These are phyloP conservation scores for Leptothorax acervorum DNA, from an alignment of 2,888 invertebrate genomes.

Conservation along the genomic window DNA sequence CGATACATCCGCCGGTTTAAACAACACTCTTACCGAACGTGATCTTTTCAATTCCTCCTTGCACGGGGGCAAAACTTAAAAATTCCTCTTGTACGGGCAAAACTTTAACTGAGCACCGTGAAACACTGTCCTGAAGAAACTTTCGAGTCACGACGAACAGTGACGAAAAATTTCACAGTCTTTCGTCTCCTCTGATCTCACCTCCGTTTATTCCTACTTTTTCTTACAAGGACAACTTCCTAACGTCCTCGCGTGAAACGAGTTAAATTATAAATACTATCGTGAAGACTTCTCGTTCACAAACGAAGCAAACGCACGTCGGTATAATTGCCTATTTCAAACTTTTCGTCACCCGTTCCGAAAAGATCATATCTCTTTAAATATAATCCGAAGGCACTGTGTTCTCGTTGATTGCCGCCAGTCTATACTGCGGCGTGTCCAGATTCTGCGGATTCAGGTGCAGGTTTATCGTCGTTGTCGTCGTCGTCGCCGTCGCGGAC, in stretches of 20 bases:
- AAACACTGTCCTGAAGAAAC: conserved; percentile 35
- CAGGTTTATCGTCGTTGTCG: conserved; percentile 70
- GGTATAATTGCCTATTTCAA: background rate
- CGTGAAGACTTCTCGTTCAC: background rate
- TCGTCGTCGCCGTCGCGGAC: conserved; percentile 42
- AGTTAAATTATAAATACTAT: conserved; percentile 33
- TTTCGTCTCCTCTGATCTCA: conserved; percentile 12
- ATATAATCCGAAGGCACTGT: conserved; percentile 84
- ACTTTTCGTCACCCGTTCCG: background rate
- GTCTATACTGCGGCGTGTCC: conserved; percentile 80
- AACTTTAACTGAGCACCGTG: conserved; percentile 44
- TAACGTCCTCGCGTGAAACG: background rate
- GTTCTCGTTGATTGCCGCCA: conserved; percentile 84
- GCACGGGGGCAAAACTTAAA: conserved; percentile 27
- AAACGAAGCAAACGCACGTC: background rate
- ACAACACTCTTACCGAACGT: conserved; percentile 32
- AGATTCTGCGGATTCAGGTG: conserved; percentile 74
- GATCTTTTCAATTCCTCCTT: conserved; percentile 29
- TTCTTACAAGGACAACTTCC: conserved; percentile 18
- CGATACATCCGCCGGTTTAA: conserved; percentile 47
- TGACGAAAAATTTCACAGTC: conserved; percentile 48
- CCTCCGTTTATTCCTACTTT: conserved; percentile 4
- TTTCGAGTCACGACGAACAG: conserved; percentile 50
- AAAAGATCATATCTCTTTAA: conserved; percentile 67
- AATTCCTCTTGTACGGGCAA: conserved; percentile 22